These are phyloP conservation scores for Cyprinus carpio DNA, from an alignment of 2,113 vertebrate genomes.

Conservation along the genomic window DNA sequence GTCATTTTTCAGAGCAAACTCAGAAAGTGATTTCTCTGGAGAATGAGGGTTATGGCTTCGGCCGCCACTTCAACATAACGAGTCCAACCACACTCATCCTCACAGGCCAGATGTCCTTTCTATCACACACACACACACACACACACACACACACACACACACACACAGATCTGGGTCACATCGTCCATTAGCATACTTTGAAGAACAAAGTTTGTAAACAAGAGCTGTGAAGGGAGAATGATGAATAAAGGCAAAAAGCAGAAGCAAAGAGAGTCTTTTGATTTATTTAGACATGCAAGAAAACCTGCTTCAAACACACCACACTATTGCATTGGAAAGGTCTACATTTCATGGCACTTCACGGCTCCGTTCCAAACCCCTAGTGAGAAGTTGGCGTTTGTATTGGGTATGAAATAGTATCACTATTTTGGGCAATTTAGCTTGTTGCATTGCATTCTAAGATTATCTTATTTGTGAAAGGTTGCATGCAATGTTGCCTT, in stretches of 20 bases:
- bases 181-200: slow-evolving; percentile 18
- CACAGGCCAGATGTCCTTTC: not conserved
- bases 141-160: slow-evolving; percentile 1
- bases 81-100: not conserved
- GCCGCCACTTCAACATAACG: not conserved
- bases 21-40: not conserved
- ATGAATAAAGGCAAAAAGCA: not conserved
- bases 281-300: not conserved
- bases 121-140: slow-evolving; percentile 4
- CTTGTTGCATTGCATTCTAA: not conserved
- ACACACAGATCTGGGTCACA: slow-evolving; percentile 24
- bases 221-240: not conserved
- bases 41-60: not conserved
- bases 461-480: not conserved
- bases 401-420: not conserved
- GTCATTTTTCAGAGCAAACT: not conserved
- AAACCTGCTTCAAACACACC: not conserved
- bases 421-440: not conserved
- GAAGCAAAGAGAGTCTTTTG: not conserved
- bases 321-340: not conserved
- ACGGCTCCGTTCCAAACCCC: not conserved
- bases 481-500: not conserved
- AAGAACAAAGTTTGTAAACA: slow-evolving; percentile 14
- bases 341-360: not conserved
- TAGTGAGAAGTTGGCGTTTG: not conserved